Base-by-base conservation (phyloP, 2,888 invertebrate species). In the Drosophila vallismaia region DNA sequence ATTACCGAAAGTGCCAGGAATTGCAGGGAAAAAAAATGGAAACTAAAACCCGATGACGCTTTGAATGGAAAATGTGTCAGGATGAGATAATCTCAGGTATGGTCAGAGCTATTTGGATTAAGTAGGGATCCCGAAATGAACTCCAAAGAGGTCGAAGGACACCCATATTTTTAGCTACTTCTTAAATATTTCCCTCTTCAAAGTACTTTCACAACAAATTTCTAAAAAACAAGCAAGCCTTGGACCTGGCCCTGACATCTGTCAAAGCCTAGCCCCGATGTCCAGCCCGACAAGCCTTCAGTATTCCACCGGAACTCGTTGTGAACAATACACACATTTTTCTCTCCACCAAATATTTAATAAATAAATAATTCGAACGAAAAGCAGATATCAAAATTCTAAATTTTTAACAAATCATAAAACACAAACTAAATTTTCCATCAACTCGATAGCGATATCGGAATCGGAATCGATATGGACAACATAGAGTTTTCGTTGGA, bases 1-100 rank as follows among this genome's bases (percentile, higher is more conserved):
- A 52, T 51, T 62, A 38, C 44, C 19, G 40, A 42, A 14, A 42
- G 40, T 42, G 19, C 40, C 36, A n/a, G 36, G 12, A n/a, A 36
- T n/a, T 36, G 36, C 10, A 4, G 19, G 19, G 10, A n/a, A 36
- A 36, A 36, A 36, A 4, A n/a, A 4, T 1, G 6, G 4, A 28
- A 28, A 6, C 3, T 19, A 19, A 19, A 19, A 19, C 19, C 19
- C 19, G 19, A 19, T 19, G 19, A 19, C 19, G 19, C 19, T 19
- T 19, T 19, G 33, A 33, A 10, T n/a, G 33, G 40, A 14, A 42
- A 42, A 9, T 42, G 40, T 8, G 40, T 42, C 40, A 42, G 8
- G 40, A 4, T 8, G 14, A 42, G 40, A 42, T 19, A 19, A 9
- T 14, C 14, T 3, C n/a, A 28, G 14, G 14, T 42, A 42, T 19